Percentiles rank a stretch among this genome's conserved stretches.
phyloP scores from a whole-genome alignment of 2,113 vertebrate genomes.

The Macrotus californicus region DNA sequence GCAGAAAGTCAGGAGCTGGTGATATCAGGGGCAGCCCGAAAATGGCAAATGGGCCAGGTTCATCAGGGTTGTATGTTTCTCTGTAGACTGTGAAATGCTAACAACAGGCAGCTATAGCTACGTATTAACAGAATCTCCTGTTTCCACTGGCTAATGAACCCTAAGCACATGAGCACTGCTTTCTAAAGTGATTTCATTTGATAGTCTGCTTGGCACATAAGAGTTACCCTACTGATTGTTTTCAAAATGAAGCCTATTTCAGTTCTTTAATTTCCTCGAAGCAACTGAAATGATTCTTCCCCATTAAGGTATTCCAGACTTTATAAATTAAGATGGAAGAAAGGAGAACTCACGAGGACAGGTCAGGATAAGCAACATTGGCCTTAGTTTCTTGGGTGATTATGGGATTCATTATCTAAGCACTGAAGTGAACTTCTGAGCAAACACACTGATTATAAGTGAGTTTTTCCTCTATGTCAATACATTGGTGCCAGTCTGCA shows the following conservation, averaged over 20 bases:
- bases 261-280: slow-evolving; percentile 44
- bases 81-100: neutral
- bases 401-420: neutral
- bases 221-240: slow-evolving; percentile 17
- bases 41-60: neutral
- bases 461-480: neutral
- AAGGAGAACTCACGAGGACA: slow-evolving; percentile 9
- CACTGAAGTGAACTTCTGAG: neutral
- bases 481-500: neutral
- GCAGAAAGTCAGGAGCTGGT: neutral
- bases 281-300: neutral
- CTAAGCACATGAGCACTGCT: neutral
- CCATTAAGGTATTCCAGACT: neutral
- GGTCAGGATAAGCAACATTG: neutral
- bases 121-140: neutral
- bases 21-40: neutral
- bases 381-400: neutral
- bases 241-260: slow-evolving; percentile 28
- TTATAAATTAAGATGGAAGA: slow-evolving; percentile 44
- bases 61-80: neutral
- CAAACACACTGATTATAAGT: neutral
- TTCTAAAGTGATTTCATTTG: slow-evolving; percentile 33
- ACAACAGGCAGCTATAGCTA: neutral
- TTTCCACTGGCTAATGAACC: neutral
- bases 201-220: neutral